These are phyloP conservation scores for Malthinus flaveolus DNA, from an alignment of 2,888 invertebrate species.

Conservation along the genomic window DNA sequence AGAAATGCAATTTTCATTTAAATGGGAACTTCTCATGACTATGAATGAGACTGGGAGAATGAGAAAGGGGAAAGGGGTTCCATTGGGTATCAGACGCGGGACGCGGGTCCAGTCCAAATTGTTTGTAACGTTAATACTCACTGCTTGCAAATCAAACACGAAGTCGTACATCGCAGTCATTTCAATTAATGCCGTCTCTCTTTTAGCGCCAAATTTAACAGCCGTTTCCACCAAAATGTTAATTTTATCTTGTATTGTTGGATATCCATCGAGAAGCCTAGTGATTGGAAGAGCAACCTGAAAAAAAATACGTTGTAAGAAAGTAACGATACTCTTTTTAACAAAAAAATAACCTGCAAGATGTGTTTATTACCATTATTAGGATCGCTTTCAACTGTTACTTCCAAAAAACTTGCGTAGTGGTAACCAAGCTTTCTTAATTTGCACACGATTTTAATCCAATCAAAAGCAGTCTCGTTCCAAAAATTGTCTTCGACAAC, in stretches of 20 bases:
- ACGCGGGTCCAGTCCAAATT: background rate
- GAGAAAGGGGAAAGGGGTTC: no score
- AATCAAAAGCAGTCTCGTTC: constrained; percentile 14
- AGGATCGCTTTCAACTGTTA: constrained; percentile 13
- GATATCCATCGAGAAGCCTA: background rate
- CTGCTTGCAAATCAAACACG: constrained; percentile 36
- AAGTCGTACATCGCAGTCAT: constrained; percentile 37
- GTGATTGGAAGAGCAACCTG: background rate
- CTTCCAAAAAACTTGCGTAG: constrained; percentile 18
- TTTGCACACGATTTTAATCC: constrained; percentile 6
- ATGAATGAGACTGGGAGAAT: no score
- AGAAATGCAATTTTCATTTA: no score
- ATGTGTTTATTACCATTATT: constrained; percentile 15
- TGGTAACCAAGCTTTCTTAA: constrained; percentile 18
- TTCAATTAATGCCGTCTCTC: constrained; percentile 30
- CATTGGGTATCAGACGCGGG: no score
- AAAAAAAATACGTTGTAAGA: background rate
- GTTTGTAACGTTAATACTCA: constrained; percentile 13
- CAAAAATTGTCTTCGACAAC: constrained; percentile 16
- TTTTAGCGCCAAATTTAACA: constrained; percentile 33
- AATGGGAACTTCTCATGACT: no score
- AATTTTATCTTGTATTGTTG: constrained; percentile 23
- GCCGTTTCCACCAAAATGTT: constrained; percentile 38
- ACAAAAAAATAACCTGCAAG: constrained; percentile 14
- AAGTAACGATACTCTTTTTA: no score